phyloP scores from a whole-genome alignment of 2,888 invertebrate species.

The Papilio protenor region DNA sequence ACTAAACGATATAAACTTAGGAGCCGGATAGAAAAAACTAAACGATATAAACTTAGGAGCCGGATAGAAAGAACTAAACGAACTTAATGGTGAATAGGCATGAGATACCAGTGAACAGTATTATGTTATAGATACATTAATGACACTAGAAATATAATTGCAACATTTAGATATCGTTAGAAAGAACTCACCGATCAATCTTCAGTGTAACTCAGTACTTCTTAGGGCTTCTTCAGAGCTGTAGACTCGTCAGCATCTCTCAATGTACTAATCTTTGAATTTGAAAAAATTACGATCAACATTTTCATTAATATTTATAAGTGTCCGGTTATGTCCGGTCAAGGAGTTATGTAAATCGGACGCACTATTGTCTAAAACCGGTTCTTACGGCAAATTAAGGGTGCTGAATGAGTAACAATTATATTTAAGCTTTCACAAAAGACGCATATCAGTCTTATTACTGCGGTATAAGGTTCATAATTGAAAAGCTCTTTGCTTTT shows the following conservation, averaged over 20 bases:
- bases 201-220: slow-evolving; percentile 39
- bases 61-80: too few relatives aligned
- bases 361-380: slow-evolving; percentile 75
- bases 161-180: neutral
- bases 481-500: slow-evolving; percentile 46
- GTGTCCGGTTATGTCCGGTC: slow-evolving; percentile 73
- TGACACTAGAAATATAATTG: neutral
- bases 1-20: too few relatives aligned
- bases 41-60: too few relatives aligned
- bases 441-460: slow-evolving; percentile 43
- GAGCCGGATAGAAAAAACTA: too few relatives aligned
- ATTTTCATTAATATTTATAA: slow-evolving; percentile 79
- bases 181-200: slow-evolving; percentile 31
- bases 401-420: slow-evolving; percentile 65
- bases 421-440: slow-evolving; percentile 38
- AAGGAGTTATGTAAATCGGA: slow-evolving; percentile 83
- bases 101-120: too few relatives aligned
- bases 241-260: slow-evolving; percentile 57
- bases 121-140: too few relatives aligned
- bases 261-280: slow-evolving; percentile 59
- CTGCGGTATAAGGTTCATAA: slow-evolving; percentile 50
- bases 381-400: slow-evolving; percentile 78
- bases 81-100: too few relatives aligned
- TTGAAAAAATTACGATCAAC: slow-evolving; percentile 56
- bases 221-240: slow-evolving; percentile 34